Evolutionary conservation across 2,113 vertebrate species (phyloP), one percentile per base, ranked within the genome.

Genomic region (Hydrolagus affinis): DNA sequence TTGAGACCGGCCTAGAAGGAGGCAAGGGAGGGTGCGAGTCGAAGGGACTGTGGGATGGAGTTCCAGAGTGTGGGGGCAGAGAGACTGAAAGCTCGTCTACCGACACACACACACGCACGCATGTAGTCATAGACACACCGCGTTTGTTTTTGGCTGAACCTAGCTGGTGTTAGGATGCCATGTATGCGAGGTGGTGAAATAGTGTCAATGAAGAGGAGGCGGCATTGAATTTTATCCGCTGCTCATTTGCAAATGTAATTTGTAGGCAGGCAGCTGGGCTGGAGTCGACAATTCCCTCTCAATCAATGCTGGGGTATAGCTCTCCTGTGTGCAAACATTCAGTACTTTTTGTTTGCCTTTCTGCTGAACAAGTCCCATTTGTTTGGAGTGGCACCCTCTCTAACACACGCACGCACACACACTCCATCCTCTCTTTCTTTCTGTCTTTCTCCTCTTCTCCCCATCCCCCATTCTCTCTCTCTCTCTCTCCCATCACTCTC

Each of bases 181-280:
- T n/a, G n/a, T n/a, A n/a, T n/a, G n/a, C n/a, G n/a, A n/a, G n/a
- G n/a, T n/a, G n/a, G n/a, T n/a, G n/a, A n/a, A n/a, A n/a, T n/a
- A n/a, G n/a, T n/a, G n/a, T n/a, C n/a, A n/a, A n/a, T n/a, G n/a
- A 14, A 80, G 15, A 8, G 56, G 77, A 62, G 76, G 56, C 57
- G 11, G 6, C 17, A 15, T 62, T 62, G 4, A 59, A 12, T 78
- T 78, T 25, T 78, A 59, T 62, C 12, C 25, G 56, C 75, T 23
- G 56, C 76, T 78, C 76, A 78, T 62, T 62, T 78, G 76, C 76
- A 78, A 78, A 78, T 17, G 76, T 60, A 62, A 78, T 78, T 78
- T 78, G 76, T 25, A 15, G n/a, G 8, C 3, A 14, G 56, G 72
- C 72, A 44, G 72, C 72, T 74, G 72, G 30, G 28, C 56, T 19